Base-by-base conservation (phyloP, 2,113 vertebrate species). In the Pithys albifrons region DNA sequence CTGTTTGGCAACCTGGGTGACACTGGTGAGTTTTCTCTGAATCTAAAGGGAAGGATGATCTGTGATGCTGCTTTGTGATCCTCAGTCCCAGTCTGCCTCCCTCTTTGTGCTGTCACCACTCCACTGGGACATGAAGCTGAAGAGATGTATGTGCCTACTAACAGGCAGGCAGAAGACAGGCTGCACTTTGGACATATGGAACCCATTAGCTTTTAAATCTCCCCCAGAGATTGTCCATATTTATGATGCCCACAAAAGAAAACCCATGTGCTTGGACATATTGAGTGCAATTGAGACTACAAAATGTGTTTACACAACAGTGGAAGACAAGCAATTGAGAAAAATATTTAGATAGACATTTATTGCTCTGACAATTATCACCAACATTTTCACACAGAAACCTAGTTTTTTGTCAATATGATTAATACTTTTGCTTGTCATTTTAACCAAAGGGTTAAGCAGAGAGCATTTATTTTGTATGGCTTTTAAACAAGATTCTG, bases 91-190 rank as follows among this genome's bases (percentile, higher is more conserved):
- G 1, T 28, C 35, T 51, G 20, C 33, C 48, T 35, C 39, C 19
- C 24, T 48, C n/a, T 84, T 35, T 29, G 20, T 16, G 41, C 16
- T 78, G 27, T 43, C 51, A 35, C 31, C 0, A 0, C 19, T 17
- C 6, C 0, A 0, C 22, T 10, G 16, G 2, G 35, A 41, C 1
- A 3, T 35, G 48, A 88, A 43, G 37, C 46, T 55, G 57, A 76
- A 75, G 52, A 57, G 28, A 46, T 41, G 11, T 22, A 18, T 2
- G 2, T 62, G 37, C 51, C 62, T 65, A 4, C 13, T 19, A 55
- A 46, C 19, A 55, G 70, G 16, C 49, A 29, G 6, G 49, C 54
- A 64, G 86, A 57, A 69, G 51, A 46, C 64, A 67, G 52, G 25
- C 29, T 52, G 43, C 17, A 19, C 19, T 80, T 71, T 18, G 43